Percentiles rank a stretch among this genome's conserved stretches.
Evolutionary conservation across 2,888 invertebrate genomes (phyloP).

Genomic region (Metacarcinus magister): DNA sequence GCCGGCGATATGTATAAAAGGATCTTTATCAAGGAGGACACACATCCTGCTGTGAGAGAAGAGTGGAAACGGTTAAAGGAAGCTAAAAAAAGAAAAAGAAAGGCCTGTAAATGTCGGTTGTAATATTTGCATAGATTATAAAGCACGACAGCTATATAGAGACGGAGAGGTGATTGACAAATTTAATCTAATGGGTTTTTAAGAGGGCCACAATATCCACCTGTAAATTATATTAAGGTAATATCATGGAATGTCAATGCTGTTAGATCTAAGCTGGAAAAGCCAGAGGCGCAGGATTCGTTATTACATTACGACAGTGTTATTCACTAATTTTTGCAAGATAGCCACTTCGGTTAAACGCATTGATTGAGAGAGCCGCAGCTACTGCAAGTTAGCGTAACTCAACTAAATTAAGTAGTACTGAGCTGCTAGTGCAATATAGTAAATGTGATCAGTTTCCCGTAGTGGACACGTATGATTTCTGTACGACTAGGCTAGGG

Average conservation of each 20-base stretch:
- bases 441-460: too few relatives aligned
- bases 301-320: too few relatives aligned
- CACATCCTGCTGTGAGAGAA: neutral
- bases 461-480: too few relatives aligned
- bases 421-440: too few relatives aligned
- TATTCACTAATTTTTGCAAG: too few relatives aligned
- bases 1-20: neutral
- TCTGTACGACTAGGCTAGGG: too few relatives aligned
- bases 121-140: neutral
- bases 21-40: neutral
- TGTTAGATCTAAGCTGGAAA: neutral
- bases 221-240: neutral
- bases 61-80: neutral
- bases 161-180: neutral
- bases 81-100: neutral
- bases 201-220: neutral
- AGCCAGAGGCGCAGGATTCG: neutral
- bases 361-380: too few relatives aligned
- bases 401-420: too few relatives aligned
- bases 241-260: neutral
- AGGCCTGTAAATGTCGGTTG: neutral
- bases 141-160: neutral
- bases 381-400: too few relatives aligned
- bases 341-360: too few relatives aligned
- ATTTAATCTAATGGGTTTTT: neutral